phyloP scores from a whole-genome alignment of 2,797 vertebrate genomes.

The Luscinia luscinia region DNA sequence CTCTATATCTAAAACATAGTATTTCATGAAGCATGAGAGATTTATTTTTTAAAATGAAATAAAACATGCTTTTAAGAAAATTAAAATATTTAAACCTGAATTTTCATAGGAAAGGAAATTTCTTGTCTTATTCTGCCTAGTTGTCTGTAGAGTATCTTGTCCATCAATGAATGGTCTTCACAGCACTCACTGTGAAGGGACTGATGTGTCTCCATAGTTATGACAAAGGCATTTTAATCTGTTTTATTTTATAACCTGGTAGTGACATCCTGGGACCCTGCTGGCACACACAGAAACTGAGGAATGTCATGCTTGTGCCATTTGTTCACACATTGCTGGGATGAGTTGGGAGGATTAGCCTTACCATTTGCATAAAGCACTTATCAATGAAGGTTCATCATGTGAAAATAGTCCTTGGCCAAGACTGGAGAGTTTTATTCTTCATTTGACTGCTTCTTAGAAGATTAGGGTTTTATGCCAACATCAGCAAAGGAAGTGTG shows the following conservation, averaged over 20 bases:
- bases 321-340: conserved; percentile 51
- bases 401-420: not conserved
- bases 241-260: conserved; percentile 33
- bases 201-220: not conserved
- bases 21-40: not conserved
- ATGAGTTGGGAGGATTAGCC: not conserved
- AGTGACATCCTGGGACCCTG: conserved; percentile 11
- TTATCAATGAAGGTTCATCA: conserved; percentile 16
- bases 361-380: conserved; percentile 24
- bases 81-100: not conserved
- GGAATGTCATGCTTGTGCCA: conserved; percentile 49
- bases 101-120: not conserved
- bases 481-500: not conserved
- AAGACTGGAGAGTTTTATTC: not conserved
- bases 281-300: conserved; percentile 23
- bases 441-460: not conserved
- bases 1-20: not conserved
- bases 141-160: not conserved
- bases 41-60: not conserved
- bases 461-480: not conserved
- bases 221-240: conserved; percentile 41
- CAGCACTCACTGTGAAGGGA: not conserved
- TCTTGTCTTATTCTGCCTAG: not conserved
- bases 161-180: not conserved
- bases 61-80: not conserved